Conservation (phyloP, 1,140 invertebrate species). For the Semibalanus balanoides region DNA sequence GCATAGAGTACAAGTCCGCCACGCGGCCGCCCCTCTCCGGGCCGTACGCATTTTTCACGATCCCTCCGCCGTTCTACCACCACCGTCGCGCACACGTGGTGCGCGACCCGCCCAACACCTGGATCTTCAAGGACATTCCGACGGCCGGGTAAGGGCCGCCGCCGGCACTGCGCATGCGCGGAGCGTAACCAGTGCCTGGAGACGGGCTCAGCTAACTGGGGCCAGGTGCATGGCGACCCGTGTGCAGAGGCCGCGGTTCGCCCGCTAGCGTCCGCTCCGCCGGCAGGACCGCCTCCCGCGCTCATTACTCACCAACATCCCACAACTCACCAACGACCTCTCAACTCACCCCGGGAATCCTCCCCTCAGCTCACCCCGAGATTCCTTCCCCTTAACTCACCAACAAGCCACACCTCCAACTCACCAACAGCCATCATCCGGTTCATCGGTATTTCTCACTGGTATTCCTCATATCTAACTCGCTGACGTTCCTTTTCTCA, state of each 20-base stretch:
- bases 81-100: slow-evolving; percentile 58
- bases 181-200: background rate
- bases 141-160: slow-evolving; percentile 16
- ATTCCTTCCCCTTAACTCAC: too few relatives aligned
- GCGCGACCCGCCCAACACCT: slow-evolving; percentile 54
- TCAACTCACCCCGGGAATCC: too few relatives aligned
- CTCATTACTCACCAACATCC: too few relatives aligned
- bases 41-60: slow-evolving; percentile 75
- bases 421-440: too few relatives aligned
- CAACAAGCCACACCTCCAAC: too few relatives aligned
- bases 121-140: slow-evolving; percentile 71
- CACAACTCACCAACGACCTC: too few relatives aligned
- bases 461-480: too few relatives aligned
- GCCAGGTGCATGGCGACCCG: background rate
- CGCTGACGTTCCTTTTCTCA: too few relatives aligned
- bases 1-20: slow-evolving; percentile 35
- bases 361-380: too few relatives aligned
- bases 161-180: background rate
- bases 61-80: slow-evolving; percentile 57
- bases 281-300: too few relatives aligned
- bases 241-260: background rate
- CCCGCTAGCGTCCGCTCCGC: too few relatives aligned
- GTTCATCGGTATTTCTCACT: too few relatives aligned
- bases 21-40: slow-evolving; percentile 67
- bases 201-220: background rate